Conservation (phyloP, 2,888 invertebrate genomes). For the Platypus cylindrus region DNA sequence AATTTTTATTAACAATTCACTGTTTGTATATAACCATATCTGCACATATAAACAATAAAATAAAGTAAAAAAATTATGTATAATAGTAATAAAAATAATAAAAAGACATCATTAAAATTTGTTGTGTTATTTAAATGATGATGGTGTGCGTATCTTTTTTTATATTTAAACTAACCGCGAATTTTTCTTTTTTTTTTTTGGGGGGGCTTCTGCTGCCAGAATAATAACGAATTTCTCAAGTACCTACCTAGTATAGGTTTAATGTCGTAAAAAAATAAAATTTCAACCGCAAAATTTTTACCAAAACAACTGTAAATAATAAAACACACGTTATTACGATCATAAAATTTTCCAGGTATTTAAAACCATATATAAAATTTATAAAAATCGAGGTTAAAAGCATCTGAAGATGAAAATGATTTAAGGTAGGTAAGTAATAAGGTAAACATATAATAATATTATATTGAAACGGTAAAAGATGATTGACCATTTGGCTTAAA, state of each 20-base stretch:
- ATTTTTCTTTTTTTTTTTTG: too few species aligned
- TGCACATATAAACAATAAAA: slow-evolving; percentile 10
- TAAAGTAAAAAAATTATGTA: too few species aligned
- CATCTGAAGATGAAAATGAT: too few species aligned
- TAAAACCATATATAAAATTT: too few species aligned
- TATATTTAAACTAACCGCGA: slow-evolving; percentile 4
- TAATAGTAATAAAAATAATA: slow-evolving; percentile 7
- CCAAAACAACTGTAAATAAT: slow-evolving; percentile 6
- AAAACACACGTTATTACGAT: slow-evolving; percentile 4
- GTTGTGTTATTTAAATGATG: slow-evolving; percentile 7
- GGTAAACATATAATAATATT: too few species aligned
- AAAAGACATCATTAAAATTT: slow-evolving; percentile 8
- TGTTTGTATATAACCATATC: slow-evolving; percentile 4
- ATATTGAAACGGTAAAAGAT: too few species aligned
- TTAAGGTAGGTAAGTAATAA: too few species aligned
- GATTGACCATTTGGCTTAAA: too few species aligned
- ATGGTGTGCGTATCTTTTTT: slow-evolving; percentile 1
- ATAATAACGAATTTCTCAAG: slow-evolving; percentile 11
- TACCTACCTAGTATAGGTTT: too few species aligned
- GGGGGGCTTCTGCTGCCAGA: too few species aligned
- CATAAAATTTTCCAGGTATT: slow-evolving; percentile 6
- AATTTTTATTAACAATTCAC: too few species aligned
- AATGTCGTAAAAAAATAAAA: slow-evolving; percentile 8
- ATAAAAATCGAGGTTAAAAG: too few species aligned
- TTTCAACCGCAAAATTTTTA: slow-evolving; percentile 9